Base-by-base conservation (phyloP, 2,113 vertebrate genomes). In the Hucho hucho region DNA sequence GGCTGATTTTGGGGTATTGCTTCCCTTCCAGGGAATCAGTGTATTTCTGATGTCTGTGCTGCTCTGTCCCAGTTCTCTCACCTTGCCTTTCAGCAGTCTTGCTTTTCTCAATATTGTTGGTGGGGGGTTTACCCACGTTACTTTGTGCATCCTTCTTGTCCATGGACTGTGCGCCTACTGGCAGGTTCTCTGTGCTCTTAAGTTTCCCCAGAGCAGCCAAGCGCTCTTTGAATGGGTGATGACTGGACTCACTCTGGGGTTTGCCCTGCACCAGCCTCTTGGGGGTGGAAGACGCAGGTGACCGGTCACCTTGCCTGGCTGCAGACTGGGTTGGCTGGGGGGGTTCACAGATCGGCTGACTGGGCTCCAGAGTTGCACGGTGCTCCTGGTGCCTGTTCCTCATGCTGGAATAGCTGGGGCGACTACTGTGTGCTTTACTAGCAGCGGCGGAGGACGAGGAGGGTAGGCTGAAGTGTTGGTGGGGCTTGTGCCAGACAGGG, bases 171-270 rank as follows among this genome's bases (percentile, higher is more conserved):
- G 74, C 59, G 43, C 71, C 72, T 56, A 73, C 71, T 47, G 73
- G 18, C 5, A 72, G 11, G 49, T 88, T 81, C 47, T 94, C 91
- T 0, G 90, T 3, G 76, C 90, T 81, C 77, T 89, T 92, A 58
- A 89, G 83, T 76, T 93, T 94, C 47, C 93, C 93, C 77, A 94
- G 89, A 56, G 88, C 93, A 0, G 82, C 90, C 72, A 94, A 69
- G 49, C 93, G 90, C 76, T 95, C 94, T 80, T 93, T 90, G 72
- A 95, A 91, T 16, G 93, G 92, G 46, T 90, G 87, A 49, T 84
- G 88, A 59, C 90, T 87, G 65, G 89, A 84, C n/a, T 94, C 94
- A 9, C 84, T 86, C n/a, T 83, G 87, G 59, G 91, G 89, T 77
- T 92, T 91, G 22, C 85, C 86, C 0, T 86, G 69, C 53, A 14